Base-by-base conservation (phyloP, 1,140 invertebrate species). In the Metaphire vulgaris region DNA sequence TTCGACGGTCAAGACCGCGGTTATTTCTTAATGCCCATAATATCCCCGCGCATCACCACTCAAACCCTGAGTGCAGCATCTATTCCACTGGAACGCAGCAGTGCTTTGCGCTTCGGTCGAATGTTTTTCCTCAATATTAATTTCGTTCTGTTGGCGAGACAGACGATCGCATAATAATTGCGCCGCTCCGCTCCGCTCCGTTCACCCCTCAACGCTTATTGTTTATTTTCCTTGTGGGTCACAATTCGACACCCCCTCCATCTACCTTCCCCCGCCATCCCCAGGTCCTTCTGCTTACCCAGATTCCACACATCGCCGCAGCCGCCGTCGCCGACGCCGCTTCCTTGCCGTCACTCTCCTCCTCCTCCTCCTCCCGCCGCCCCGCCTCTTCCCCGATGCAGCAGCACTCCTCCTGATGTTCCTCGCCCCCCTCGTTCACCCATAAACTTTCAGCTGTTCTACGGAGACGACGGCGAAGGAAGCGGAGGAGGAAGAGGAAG, bases 221-320 rank as follows among this genome's bases (percentile, higher is more conserved):
- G 41, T 56, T 56, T 56, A 56, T 56, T 56, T 56, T 56, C 41
- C 21, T 56, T 56, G 41, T 56, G 41, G 41, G 41, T 56, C 41
- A 56, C n/a, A n/a, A n/a, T 56, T 21, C 41, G 41, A 6, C 41
- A 21, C 41, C 41, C 41, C 41, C 41, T 56, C 41, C 41, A 21
- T 56, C 41, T 56, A 21, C 41, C 41, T 21, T 12, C 21, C 41
- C 41, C 21, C 41, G 6, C 6, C 41, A 6, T 56, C 6, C 41
- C 41, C 41, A 56, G 6, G 6, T 21, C 21, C 41, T 56, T 56
- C 41, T 56, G 41, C 41, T 56, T 6, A 21, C 41, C 41, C 6
- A 6, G 6, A 56, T 56, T 56, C 21, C 41, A 21, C 41, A 56
- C 41, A n/a, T n/a, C n/a, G n/a, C n/a, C n/a, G n/a, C n/a, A n/a